Percentiles rank a stretch among this genome's conserved stretches.
Evolutionary conservation across 2,797 vertebrate genomes (phyloP).

Genomic region (Pseudopleuronectes americanus): DNA sequence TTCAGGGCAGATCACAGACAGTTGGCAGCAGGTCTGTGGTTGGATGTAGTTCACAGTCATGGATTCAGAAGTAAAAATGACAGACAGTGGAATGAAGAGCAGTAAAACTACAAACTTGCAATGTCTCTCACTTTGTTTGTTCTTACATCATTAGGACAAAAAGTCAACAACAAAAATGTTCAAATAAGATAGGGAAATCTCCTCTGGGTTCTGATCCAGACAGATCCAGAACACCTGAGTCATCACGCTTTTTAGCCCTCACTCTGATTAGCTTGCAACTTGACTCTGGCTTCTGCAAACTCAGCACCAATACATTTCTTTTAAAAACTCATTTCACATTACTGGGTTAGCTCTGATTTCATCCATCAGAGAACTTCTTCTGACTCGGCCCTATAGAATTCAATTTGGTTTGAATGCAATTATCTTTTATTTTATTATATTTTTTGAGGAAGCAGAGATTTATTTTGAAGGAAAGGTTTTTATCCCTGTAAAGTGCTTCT

Average conservation of each 20-base stretch:
- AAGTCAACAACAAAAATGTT: slow-evolving; percentile 31
- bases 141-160: slow-evolving; percentile 37
- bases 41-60: neutral
- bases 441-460: too few species aligned
- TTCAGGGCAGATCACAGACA: neutral
- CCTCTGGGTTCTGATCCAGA: slow-evolving; percentile 23
- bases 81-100: neutral
- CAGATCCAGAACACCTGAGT: slow-evolving; percentile 32
- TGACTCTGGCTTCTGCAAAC: slow-evolving; percentile 53
- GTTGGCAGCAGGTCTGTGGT: neutral
- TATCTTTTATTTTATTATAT: too few species aligned
- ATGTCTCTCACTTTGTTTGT: too few species aligned
- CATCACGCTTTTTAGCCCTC: slow-evolving; percentile 32
- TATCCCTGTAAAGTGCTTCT: slow-evolving; percentile 1
- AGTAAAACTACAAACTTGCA: neutral
- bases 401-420: neutral
- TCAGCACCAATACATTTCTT: slow-evolving; percentile 41
- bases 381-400: slow-evolving; percentile 18
- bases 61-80: neutral
- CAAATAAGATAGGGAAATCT: neutral
- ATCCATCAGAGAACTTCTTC: slow-evolving; percentile 17
- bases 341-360: slow-evolving; percentile 36
- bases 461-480: too few species aligned
- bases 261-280: slow-evolving; percentile 40
- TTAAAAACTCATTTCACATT: slow-evolving; percentile 32